Conservation (phyloP, 2,113 vertebrate species). For the Mesocricetus auratus region DNA sequence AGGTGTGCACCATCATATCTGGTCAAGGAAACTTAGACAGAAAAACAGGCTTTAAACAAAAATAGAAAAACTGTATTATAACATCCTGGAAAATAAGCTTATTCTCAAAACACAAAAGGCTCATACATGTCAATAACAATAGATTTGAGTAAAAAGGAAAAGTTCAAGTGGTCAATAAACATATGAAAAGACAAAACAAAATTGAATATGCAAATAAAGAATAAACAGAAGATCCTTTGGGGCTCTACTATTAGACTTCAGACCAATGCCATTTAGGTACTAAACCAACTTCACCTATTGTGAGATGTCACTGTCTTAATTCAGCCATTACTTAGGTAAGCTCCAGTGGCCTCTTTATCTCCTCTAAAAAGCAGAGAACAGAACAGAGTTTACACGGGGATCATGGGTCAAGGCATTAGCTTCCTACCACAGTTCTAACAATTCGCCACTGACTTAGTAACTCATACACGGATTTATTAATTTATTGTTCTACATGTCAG, state of each 20-base stretch:
- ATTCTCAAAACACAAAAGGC: slow-evolving; percentile 8
- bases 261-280: background rate
- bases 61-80: background rate
- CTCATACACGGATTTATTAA: background rate
- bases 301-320: background rate
- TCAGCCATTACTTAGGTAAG: background rate
- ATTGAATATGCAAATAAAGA: background rate
- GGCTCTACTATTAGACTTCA: background rate
- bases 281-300: background rate
- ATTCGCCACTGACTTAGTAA: accelerated
- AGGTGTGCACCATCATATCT: background rate
- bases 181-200: background rate
- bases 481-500: background rate
- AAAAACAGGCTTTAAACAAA: slow-evolving; percentile 10
- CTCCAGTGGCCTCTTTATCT: background rate
- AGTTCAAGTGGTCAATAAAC: background rate
- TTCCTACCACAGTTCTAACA: background rate
- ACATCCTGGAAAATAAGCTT: background rate
- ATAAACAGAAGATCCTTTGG: background rate
- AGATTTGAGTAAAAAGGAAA: background rate
- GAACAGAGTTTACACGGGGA: background rate
- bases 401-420: accelerated
- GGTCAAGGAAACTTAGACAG: background rate
- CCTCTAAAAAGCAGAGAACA: background rate
- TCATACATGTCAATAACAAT: background rate